These are phyloP conservation scores for Mormyrus proboscirostris DNA, from an alignment of 2,797 vertebrate genomes.

Conservation along the genomic window DNA sequence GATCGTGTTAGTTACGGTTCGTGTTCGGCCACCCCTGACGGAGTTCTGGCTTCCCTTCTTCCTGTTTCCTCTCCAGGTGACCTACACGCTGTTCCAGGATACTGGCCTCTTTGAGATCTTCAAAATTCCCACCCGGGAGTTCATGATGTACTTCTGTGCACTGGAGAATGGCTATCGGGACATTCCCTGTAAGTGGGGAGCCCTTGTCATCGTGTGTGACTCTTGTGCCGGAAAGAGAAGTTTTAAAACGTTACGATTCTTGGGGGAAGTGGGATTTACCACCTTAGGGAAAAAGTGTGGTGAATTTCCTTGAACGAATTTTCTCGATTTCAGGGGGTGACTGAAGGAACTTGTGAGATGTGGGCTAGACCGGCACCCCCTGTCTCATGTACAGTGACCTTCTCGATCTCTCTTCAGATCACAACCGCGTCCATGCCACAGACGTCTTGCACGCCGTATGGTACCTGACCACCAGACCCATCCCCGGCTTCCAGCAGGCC, in stretches of 20 bases:
- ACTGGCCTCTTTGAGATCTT: conserved; percentile 95
- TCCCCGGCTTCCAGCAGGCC: conserved; percentile 89
- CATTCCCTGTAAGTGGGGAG: conserved; percentile 85
- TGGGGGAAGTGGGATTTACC: not conserved
- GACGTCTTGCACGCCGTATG: conserved; percentile 97
- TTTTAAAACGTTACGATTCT: not conserved
- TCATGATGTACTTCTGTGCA: conserved; percentile 88
- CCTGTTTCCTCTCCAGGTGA: conserved; percentile 69
- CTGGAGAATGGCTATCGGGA: conserved; percentile 94
- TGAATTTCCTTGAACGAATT: not conserved
- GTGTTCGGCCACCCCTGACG: not conserved
- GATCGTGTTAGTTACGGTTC: not conserved
- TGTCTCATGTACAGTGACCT: not conserved
- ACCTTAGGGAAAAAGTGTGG: not conserved
- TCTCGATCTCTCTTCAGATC: conserved; percentile 62
- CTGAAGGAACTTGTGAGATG: not conserved
- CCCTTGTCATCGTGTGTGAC: not conserved
- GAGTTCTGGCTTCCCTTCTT: conserved; percentile 12
- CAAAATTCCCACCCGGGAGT: conserved; percentile 87
- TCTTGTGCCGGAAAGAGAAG: not conserved
- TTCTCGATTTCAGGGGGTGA: not conserved
- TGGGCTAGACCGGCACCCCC: not conserved
- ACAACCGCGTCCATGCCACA: conserved; percentile 93
- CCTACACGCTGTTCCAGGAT: conserved; percentile 91
- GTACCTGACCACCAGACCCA: conserved; percentile 90